These are phyloP conservation scores for Orchesellides sinensis DNA, from an alignment of 2,888 invertebrate species.

Conservation along the genomic window DNA sequence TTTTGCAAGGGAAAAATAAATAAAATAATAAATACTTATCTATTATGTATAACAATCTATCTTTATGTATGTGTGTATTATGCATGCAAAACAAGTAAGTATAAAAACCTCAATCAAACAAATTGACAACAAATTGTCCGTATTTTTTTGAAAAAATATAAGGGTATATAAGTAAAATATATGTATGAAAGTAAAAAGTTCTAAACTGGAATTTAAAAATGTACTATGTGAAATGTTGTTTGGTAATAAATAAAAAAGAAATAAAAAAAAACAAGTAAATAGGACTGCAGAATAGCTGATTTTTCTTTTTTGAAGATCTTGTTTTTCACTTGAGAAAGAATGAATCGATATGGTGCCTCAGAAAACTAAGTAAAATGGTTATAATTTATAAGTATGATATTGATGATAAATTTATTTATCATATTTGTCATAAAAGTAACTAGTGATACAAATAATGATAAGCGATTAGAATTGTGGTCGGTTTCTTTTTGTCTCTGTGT, in stretches of 20 bases:
- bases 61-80: no score
- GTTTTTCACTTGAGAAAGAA: neutral
- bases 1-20: neutral
- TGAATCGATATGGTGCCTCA: constrained; percentile 16
- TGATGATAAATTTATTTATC: neutral
- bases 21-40: no score
- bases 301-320: neutral
- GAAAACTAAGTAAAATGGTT: neutral
- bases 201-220: neutral
- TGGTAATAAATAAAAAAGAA: neutral
- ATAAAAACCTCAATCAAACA: neutral
- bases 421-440: neutral
- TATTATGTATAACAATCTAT: neutral
- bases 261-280: neutral
- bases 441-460: constrained; percentile 2
- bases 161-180: neutral
- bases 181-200: neutral
- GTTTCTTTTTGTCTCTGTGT: neutral
- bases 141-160: neutral
- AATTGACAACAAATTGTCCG: neutral
- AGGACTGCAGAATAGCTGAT: neutral
- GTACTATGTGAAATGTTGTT: no score
- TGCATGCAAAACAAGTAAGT: no score
- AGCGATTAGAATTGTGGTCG: neutral
- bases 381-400: neutral